A percentile compares a stretch with the other conserved stretches of the same genome.
These are phyloP conservation scores for Calidris pygmaea DNA, from an alignment of 2,113 vertebrate genomes.

Conservation along the genomic window DNA sequence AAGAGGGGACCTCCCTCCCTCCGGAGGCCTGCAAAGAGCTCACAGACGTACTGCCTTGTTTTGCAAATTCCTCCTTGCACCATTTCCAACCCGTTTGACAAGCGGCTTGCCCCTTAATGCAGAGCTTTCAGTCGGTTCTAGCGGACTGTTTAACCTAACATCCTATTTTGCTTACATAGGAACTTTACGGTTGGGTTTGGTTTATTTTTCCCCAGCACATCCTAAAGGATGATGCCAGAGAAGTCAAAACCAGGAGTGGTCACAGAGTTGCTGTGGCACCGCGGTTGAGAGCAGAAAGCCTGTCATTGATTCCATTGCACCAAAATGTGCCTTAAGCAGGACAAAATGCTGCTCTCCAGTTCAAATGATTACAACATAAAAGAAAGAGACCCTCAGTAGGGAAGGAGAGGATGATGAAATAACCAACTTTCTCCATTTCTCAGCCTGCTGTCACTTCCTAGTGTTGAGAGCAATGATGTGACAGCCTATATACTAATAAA, in stretches of 20 bases:
- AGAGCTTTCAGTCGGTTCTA: not conserved
- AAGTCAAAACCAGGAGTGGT: not conserved
- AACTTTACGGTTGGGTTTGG: not conserved
- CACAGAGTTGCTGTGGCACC: not conserved
- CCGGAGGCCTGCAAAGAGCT: not conserved
- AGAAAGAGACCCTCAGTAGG: not conserved
- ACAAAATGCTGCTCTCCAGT: not conserved
- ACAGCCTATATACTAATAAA: not conserved
- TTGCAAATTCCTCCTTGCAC: not conserved
- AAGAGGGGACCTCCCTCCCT: conserved; percentile 10
- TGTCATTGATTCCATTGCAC: not conserved
- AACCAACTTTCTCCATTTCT: not conserved
- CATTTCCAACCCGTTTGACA: not conserved
- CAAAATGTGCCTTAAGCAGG: not conserved
- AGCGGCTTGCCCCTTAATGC: not conserved
- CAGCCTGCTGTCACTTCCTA: not conserved
- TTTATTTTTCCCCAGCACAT: not conserved
- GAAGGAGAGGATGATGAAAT: not conserved
- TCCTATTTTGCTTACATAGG: not conserved
- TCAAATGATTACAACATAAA: not conserved
- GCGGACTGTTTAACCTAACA: not conserved
- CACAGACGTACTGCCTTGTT: not conserved
- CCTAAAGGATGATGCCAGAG: not conserved
- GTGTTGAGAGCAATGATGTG: not conserved
- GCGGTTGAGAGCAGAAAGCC: not conserved